These are phyloP conservation scores for Caenorhabditis drosophilae DNA, from an alignment of 2,888 invertebrate genomes.

Conservation along the genomic window DNA sequence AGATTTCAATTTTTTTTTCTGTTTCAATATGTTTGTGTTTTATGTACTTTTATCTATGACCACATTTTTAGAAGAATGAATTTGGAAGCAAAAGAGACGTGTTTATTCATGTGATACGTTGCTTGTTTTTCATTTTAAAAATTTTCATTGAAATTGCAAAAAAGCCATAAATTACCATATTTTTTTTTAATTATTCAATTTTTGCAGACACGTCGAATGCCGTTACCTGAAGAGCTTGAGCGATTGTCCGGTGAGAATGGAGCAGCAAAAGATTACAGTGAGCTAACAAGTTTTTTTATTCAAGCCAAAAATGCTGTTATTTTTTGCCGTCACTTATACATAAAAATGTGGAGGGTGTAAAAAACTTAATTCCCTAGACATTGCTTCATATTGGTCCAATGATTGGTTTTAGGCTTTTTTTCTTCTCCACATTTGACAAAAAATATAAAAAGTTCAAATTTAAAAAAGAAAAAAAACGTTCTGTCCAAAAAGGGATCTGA, in stretches of 20 bases:
- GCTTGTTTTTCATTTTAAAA: no score
- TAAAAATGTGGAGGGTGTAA: no score
- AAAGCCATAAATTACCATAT: no score
- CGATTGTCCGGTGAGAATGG: slow-evolving; percentile 47
- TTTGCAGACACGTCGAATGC: slow-evolving; percentile 40
- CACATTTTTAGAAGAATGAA: no score
- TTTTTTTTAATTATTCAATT: slow-evolving; percentile 4
- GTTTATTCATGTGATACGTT: no score
- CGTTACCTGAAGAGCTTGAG: slow-evolving; percentile 53
- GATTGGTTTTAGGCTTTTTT: not conserved
- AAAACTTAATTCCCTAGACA: not conserved
- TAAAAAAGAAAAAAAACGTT: no score
- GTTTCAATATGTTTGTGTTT: not conserved
- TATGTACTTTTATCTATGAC: not conserved
- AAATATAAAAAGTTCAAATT: not conserved
- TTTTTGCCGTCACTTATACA: no score
- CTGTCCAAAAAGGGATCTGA: no score
- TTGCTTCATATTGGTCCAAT: not conserved
- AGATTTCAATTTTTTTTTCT: slow-evolving; percentile 1
- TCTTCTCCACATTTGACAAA: not conserved
- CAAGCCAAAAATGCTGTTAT: no score
- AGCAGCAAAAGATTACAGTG: slow-evolving; percentile 46
- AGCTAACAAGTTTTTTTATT: no score
- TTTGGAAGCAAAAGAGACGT: no score
- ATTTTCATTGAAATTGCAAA: no score